Evolutionary conservation across 2,113 vertebrate species (phyloP), one percentile per base, ranked within the genome.

Genomic region (Dendropsophus ebraccatus): DNA sequence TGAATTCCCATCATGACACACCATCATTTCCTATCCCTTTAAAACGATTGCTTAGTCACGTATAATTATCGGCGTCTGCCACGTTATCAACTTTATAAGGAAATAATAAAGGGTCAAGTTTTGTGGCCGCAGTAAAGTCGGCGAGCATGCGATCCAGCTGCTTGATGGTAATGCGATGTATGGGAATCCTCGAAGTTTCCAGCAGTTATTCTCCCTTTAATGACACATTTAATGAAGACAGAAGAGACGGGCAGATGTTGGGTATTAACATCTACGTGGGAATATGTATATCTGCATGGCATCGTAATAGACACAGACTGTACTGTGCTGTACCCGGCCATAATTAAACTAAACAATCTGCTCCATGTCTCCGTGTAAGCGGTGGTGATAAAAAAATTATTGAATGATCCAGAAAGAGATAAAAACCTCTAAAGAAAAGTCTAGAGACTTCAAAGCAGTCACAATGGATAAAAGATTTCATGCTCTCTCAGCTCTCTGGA

Each of bases 311-410:
- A 49, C 49, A 28, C 23, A 75, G 21, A 78, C 32, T 6, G 17
- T 3, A 50, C 9, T 9, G 41, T 41, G 13, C 17, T 13, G 47
- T 54, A 23, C 11, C 50, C 13, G 32, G 52, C 13, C 4, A 12
- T 78, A 13, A 75, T 78, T 23, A 78, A 21, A 23, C 35, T 12
- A 78, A 78, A 78, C 28, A 35, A 69, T 35, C 65, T 35, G 41
- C 8, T 41, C n/a, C n/a, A n/a, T n/a, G n/a, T n/a, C n/a, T n/a
- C n/a, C n/a, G n/a, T n/a, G n/a, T n/a, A n/a, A n/a, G n/a, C n/a
- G n/a, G n/a, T n/a, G n/a, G n/a, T n/a, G n/a, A n/a, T n/a, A n/a
- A n/a, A n/a, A n/a, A n/a, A n/a, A n/a, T n/a, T n/a, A n/a, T n/a
- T n/a, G n/a, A n/a, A n/a, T n/a, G n/a, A n/a, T n/a, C n/a, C n/a